These are phyloP conservation scores for Formica selysi DNA, from an alignment of 1,140 invertebrate species.

Conservation along the genomic window DNA sequence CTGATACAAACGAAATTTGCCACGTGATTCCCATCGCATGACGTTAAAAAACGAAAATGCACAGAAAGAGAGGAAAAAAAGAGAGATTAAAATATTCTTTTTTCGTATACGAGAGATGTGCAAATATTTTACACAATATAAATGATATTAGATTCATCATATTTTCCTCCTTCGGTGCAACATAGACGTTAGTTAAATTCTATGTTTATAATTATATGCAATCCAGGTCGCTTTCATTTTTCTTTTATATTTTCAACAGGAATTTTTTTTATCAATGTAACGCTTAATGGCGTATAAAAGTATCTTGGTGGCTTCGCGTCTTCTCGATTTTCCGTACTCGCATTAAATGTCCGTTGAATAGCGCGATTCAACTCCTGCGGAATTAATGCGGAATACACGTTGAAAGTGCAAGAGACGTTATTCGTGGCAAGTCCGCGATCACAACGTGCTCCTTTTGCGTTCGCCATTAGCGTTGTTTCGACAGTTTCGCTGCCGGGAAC, in stretches of 20 bases:
- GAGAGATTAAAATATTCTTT: not conserved
- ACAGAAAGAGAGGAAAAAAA: no score
- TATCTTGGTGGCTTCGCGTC: not conserved
- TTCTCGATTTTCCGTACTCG: constrained; percentile 2
- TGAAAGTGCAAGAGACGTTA: constrained; percentile 10
- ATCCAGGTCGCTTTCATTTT: not conserved
- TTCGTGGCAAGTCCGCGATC: constrained; percentile 14
- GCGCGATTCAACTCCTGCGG: constrained; percentile 12
- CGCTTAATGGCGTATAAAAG: constrained; percentile 17
- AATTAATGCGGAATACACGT: constrained; percentile 25
- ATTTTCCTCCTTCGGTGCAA: not conserved
- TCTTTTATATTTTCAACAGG: not conserved
- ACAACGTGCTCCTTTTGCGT: constrained; percentile 29
- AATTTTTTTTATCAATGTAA: constrained; percentile 4
- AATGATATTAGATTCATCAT: not conserved
- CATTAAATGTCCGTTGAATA: not conserved
- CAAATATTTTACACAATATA: not conserved
- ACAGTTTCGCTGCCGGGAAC: constrained; percentile 26
- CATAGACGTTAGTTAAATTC: not conserved
- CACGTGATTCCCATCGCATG: not conserved
- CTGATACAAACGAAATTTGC: constrained; percentile 15
- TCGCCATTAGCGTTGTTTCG: constrained; percentile 41
- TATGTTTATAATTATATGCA: not conserved
- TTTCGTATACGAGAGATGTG: not conserved
- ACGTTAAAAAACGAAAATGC: not conserved